Evolutionary conservation across 2,797 vertebrate genomes (phyloP).

Genomic region (Oryzias sinensis): DNA sequence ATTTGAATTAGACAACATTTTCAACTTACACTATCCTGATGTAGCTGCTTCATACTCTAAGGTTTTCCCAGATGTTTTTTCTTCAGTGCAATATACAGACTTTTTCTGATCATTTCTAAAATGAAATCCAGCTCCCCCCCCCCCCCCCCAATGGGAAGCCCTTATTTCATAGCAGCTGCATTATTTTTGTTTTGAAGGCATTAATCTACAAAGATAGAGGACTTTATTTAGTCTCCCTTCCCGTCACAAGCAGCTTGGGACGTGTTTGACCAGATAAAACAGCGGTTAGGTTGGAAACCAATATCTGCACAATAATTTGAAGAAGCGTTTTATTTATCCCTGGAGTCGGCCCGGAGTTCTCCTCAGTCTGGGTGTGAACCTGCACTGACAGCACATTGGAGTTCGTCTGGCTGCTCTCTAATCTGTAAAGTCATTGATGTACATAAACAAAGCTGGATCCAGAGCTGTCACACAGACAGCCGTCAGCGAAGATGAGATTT

Average conservation of each 20-base stretch:
- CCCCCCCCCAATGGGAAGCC: background rate
- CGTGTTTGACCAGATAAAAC: constrained; percentile 50
- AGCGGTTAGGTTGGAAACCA: constrained; percentile 59
- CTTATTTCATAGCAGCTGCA: constrained; percentile 32
- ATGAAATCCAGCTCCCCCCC: constrained; percentile 11
- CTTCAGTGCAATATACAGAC: background rate
- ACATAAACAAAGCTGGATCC: background rate
- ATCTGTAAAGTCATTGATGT: constrained; percentile 7
- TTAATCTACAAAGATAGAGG: constrained; percentile 45
- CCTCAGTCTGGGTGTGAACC: constrained; percentile 11
- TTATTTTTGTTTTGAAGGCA: constrained; percentile 48
- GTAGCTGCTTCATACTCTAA: too few relatives aligned
- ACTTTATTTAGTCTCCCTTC: constrained; percentile 45
- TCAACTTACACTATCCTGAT: background rate
- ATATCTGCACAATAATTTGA: constrained; percentile 62
- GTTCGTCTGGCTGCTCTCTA: constrained; percentile 13
- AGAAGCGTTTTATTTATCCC: constrained; percentile 54
- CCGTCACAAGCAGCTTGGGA: constrained; percentile 42
- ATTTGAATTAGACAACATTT: constrained; percentile 2
- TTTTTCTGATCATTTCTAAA: constrained; percentile 22
- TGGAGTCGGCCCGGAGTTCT: constrained; percentile 34
- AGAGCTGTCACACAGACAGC: constrained; percentile 1
- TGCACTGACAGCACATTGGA: constrained; percentile 28
- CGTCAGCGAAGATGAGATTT: background rate
- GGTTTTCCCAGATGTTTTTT: too few relatives aligned